These are phyloP conservation scores for Delphinapterus leucas DNA, from an alignment of 2,113 vertebrate genomes.

Conservation along the genomic window DNA sequence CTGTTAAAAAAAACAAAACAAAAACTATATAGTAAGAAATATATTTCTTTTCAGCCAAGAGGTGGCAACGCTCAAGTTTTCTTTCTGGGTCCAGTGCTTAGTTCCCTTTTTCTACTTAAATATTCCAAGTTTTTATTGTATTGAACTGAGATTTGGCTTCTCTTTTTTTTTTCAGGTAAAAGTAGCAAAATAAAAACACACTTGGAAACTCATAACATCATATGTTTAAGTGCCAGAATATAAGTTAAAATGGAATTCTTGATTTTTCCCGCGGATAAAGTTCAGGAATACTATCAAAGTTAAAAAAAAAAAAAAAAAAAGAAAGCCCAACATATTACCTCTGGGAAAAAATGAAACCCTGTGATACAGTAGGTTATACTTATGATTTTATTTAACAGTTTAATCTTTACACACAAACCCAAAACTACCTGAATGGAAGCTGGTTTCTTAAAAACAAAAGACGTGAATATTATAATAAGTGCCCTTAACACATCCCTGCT, in stretches of 20 bases:
- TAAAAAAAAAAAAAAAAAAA: neutral
- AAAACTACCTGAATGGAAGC: constrained; percentile 17
- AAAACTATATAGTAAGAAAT: neutral
- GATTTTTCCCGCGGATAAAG: neutral
- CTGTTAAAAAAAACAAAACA: neutral
- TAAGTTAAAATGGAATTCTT: neutral
- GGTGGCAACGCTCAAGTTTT: neutral
- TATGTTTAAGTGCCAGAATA: neutral
- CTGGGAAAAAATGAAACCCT: neutral
- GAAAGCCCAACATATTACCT: neutral
- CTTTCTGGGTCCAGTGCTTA: neutral
- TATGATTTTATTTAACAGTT: constrained; percentile 51
- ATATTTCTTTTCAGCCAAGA: constrained; percentile 25
- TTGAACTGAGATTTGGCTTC: neutral
- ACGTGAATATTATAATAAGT: neutral
- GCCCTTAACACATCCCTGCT: neutral
- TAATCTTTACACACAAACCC: constrained; percentile 13
- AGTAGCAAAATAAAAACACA: neutral
- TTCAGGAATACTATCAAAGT: constrained; percentile 1
- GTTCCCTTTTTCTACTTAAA: neutral
- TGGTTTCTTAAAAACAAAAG: constrained; percentile 27
- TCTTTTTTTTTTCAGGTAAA: neutral
- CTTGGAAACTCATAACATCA: neutral
- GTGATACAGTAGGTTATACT: neutral
- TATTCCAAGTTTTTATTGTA: neutral